phyloP scores from a whole-genome alignment of 2,113 vertebrate species.

The Pterocles orientalis region DNA sequence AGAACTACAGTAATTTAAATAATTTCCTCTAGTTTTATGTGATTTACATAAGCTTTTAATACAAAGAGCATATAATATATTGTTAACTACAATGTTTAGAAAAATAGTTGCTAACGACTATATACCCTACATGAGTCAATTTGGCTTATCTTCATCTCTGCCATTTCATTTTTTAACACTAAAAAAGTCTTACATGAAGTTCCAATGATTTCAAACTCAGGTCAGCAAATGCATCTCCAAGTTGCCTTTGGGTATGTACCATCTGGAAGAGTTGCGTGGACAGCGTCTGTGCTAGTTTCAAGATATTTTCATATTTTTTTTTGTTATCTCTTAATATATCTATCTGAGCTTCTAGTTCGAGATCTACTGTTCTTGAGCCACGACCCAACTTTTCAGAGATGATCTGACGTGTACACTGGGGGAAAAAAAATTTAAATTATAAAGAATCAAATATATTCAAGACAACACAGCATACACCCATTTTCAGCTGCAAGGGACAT shows the following conservation, averaged over 20 bases:
- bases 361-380: constrained; percentile 96
- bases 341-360: constrained; percentile 96
- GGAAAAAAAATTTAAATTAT: constrained; percentile 19
- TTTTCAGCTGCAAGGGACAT: constrained; percentile 54
- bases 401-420: constrained; percentile 95
- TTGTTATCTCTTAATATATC: constrained; percentile 95
- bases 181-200: constrained; percentile 87
- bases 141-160: constrained; percentile 27
- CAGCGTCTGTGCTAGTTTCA: constrained; percentile 91
- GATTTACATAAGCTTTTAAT: not conserved
- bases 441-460: constrained; percentile 31
- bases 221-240: constrained; percentile 96
- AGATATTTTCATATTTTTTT: constrained; percentile 92
- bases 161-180: constrained; percentile 14
- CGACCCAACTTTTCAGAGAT: constrained; percentile 96
- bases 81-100: not conserved
- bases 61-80: not conserved
- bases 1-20: not conserved
- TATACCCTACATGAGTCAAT: not conserved
- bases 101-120: not conserved
- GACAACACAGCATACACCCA: constrained; percentile 11
- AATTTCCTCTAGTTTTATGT: not conserved
- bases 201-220: constrained; percentile 96
- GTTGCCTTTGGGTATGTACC: constrained; percentile 93
- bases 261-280: constrained; percentile 91